Conservation (phyloP, 2,797 vertebrate genomes). For the Notamacropus eugenii region DNA sequence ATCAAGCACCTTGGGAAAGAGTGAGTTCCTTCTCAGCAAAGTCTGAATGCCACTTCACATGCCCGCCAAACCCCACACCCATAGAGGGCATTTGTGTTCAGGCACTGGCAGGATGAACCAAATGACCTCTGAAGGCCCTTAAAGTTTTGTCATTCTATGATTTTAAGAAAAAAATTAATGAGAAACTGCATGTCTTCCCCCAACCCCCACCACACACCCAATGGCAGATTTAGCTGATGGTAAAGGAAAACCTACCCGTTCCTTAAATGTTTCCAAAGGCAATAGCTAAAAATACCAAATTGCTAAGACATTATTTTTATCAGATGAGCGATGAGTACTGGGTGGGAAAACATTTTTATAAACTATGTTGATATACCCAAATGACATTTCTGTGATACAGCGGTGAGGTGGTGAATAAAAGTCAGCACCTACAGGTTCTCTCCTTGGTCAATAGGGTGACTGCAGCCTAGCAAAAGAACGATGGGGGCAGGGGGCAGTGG, state of each 20-base stretch:
- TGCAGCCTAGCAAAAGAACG: no score
- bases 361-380: background rate
- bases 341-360: conserved; percentile 29
- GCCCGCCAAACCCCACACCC: no score
- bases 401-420: background rate
- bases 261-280: conserved; percentile 41
- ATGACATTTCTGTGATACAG: conserved; percentile 3
- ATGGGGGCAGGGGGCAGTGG: background rate
- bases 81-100: background rate
- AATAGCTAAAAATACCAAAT: conserved; percentile 7
- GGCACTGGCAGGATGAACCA: background rate
- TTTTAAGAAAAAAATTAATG: background rate
- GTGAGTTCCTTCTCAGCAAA: background rate
- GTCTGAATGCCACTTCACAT: background rate
- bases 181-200: background rate
- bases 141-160: background rate
- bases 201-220: background rate
- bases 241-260: conserved; percentile 17
- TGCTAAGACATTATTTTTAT: conserved; percentile 10
- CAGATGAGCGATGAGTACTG: background rate
- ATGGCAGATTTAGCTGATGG: background rate
- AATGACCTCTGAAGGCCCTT: background rate
- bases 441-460: background rate
- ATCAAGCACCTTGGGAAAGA: background rate
- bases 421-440: background rate